Evolutionary conservation across 1,140 invertebrate genomes (phyloP).

Genomic region (Drosophila navojoa): DNA sequence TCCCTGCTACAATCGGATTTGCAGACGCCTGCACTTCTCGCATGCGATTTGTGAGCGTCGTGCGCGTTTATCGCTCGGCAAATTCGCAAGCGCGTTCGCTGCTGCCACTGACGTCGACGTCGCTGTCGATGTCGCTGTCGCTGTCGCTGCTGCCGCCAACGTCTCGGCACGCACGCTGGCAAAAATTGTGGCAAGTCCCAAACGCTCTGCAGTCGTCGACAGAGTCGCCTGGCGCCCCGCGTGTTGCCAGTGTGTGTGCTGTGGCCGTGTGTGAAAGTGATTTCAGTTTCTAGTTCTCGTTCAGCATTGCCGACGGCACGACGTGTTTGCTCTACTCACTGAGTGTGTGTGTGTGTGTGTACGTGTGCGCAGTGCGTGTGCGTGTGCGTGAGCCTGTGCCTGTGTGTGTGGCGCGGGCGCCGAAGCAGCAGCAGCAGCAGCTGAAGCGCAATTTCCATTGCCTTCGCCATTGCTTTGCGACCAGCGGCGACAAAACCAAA

Average conservation of each 20-base stretch:
- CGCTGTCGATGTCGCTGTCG: background rate
- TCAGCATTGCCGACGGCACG: slow-evolving; percentile 80
- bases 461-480: slow-evolving; percentile 23
- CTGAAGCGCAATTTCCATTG: slow-evolving; percentile 42
- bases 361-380: background rate
- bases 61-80: background rate
- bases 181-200: slow-evolving; percentile 21
- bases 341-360: slow-evolving; percentile 12
- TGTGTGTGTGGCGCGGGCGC: slow-evolving; percentile 23
- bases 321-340: slow-evolving; percentile 63
- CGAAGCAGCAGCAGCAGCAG: slow-evolving; percentile 22
- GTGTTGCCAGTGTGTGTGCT: slow-evolving; percentile 19
- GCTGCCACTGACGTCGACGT: slow-evolving; percentile 1
- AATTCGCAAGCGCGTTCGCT: slow-evolving; percentile 36
- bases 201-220: slow-evolving; percentile 49
- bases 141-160: background rate
- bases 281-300: slow-evolving; percentile 73
- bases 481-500: slow-evolving; percentile 27
- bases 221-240: slow-evolving; percentile 33
- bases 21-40: slow-evolving; percentile 31
- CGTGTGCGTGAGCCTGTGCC: slow-evolving; percentile 6
- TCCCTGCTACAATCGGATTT: slow-evolving; percentile 26
- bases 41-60: slow-evolving; percentile 59
- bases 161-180: slow-evolving; percentile 12
- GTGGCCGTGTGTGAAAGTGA: slow-evolving; percentile 36